phyloP scores from a whole-genome alignment of 2,888 invertebrate species.

The Yponomeuta malinellus region DNA sequence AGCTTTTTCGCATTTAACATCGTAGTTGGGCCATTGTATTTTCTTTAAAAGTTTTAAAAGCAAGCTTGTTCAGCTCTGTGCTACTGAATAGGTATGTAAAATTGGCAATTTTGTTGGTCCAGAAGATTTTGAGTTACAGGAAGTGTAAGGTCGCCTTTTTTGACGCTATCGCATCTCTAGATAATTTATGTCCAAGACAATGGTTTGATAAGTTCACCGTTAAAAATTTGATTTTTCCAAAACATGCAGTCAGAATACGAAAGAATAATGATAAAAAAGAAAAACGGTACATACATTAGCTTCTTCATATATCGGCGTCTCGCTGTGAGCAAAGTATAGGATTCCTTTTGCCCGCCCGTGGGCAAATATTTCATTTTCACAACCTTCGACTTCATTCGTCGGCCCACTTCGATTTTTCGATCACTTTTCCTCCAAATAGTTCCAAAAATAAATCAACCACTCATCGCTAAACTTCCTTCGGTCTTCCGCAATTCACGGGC shows the following conservation, averaged over 20 bases:
- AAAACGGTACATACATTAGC: slow-evolving; percentile 73
- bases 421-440: slow-evolving; percentile 10
- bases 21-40: too few species aligned
- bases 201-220: too few species aligned
- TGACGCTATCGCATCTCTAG: too few species aligned
- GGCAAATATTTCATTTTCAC: slow-evolving; percentile 79
- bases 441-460: slow-evolving; percentile 22
- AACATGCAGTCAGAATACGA: slow-evolving; percentile 18
- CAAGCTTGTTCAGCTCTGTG: too few species aligned
- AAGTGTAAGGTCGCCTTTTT: too few species aligned
- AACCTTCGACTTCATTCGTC: slow-evolving; percentile 71
- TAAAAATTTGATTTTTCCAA: neutral
- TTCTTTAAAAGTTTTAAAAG: too few species aligned
- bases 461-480: slow-evolving; percentile 11
- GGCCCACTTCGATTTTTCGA: slow-evolving; percentile 22
- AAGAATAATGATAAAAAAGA: slow-evolving; percentile 18
- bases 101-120: too few species aligned
- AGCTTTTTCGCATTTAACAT: too few species aligned
- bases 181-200: too few species aligned
- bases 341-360: slow-evolving; percentile 74
- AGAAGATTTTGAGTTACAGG: too few species aligned
- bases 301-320: slow-evolving; percentile 81
- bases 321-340: slow-evolving; percentile 76
- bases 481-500: slow-evolving; percentile 10
- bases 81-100: too few species aligned